Conservation (phyloP, 2,888 invertebrate genomes). For the Thysanoteuthis rhombus region DNA sequence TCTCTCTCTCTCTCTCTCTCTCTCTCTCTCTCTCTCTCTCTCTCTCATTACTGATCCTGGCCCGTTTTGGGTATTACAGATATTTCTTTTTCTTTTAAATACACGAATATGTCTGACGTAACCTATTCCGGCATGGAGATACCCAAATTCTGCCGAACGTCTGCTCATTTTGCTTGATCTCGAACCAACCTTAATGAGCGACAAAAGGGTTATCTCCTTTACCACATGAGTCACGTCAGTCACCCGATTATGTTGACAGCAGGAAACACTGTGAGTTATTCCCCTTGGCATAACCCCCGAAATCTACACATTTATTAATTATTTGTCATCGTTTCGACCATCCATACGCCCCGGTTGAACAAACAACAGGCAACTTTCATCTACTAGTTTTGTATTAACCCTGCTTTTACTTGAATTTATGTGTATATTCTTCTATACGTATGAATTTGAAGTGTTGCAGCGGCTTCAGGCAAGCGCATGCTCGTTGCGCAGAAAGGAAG, state of each 20-base stretch:
- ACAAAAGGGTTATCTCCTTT: too few relatives aligned
- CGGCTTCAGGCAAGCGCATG: not conserved
- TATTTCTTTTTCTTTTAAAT: too few relatives aligned
- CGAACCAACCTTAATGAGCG: too few relatives aligned
- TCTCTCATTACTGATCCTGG: too few relatives aligned
- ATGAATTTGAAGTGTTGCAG: not conserved
- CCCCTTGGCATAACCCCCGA: not conserved
- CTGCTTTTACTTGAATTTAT: not conserved
- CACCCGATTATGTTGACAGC: not conserved
- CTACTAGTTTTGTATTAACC: not conserved
- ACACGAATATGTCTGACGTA: too few relatives aligned
- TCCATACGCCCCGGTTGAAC: not conserved
- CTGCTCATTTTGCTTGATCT: too few relatives aligned
- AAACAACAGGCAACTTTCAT: not conserved
- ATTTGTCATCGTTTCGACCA: not conserved
- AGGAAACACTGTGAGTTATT: not conserved
- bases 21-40: too few relatives aligned
- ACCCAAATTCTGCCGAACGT: too few relatives aligned
- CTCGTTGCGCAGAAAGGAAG: not conserved
- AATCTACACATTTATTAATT: not conserved
- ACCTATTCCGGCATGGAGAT: too few relatives aligned
- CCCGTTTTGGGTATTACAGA: too few relatives aligned
- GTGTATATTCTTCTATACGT: not conserved
- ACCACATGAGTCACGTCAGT: not conserved
- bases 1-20: too few relatives aligned